phyloP scores from a whole-genome alignment of 1,140 invertebrate species.

The Trachymyrmex cornetzi region DNA sequence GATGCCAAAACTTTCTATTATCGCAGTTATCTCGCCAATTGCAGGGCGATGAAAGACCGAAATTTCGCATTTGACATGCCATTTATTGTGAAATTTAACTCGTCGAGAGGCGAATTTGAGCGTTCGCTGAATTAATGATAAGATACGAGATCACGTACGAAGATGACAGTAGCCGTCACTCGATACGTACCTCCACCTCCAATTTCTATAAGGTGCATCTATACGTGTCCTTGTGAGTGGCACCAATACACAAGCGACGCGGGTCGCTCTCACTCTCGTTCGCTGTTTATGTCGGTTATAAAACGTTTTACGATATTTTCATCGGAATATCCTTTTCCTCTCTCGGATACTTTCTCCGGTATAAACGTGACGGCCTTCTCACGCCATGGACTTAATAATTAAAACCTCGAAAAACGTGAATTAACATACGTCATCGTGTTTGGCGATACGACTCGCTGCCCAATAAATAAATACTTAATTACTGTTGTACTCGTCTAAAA shows the following conservation, averaged over 20 bases:
- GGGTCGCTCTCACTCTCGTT: conserved; percentile 69
- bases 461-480: not conserved
- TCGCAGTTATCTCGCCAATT: not conserved
- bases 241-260: conserved; percentile 59
- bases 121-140: conserved; percentile 35
- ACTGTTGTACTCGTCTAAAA: no score
- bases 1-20: not conserved
- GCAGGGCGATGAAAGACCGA: not conserved
- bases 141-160: not conserved
- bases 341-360: conserved; percentile 70
- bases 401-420: conserved; percentile 37
- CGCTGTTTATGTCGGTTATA: conserved; percentile 76
- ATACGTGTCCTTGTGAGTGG: not conserved
- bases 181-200: conserved; percentile 21
- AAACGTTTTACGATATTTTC: conserved; percentile 78
- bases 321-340: conserved; percentile 68
- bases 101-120: not conserved
- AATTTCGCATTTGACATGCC: not conserved
- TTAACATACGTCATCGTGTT: conserved; percentile 41
- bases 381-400: conserved; percentile 40
- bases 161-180: conserved; percentile 20
- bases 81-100: conserved; percentile 1
- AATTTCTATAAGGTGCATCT: conserved; percentile 22
- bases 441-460: not conserved
- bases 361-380: conserved; percentile 47